Percentiles rank a stretch among this genome's conserved stretches.
phyloP scores from a whole-genome alignment of 2,888 invertebrate genomes.

The Ischnus inquisitorius region DNA sequence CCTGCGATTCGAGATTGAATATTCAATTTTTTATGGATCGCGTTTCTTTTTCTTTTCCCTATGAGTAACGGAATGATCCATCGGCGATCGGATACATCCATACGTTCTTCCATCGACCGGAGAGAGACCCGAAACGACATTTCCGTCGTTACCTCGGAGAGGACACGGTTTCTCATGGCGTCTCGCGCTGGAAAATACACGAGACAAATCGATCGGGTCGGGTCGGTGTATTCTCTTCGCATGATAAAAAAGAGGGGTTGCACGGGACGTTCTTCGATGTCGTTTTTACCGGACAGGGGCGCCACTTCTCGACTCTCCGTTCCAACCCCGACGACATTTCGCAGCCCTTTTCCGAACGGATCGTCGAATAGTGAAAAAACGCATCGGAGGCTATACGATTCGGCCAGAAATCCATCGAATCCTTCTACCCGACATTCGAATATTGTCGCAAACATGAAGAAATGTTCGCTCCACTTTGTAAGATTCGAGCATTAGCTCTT shows the following conservation, averaged over 20 bases:
- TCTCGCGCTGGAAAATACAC: neutral
- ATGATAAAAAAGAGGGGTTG: conserved; percentile 56
- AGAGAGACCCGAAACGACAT: neutral
- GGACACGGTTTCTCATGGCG: neutral
- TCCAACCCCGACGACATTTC: conserved; percentile 6
- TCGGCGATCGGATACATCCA: neutral
- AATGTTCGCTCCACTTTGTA: neutral
- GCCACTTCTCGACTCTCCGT: conserved; percentile 46
- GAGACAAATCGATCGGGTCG: neutral
- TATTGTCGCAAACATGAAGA: too few species aligned
- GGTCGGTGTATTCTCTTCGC: conserved; percentile 53
- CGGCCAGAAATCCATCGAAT: too few species aligned
- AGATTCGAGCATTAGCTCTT: neutral
- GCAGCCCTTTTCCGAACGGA: neutral
- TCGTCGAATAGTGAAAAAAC: neutral
- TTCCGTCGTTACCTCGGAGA: conserved; percentile 13
- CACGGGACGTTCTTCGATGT: neutral
- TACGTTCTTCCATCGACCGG: neutral
- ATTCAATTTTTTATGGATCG: neutral
- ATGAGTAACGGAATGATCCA: too few species aligned
- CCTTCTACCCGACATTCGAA: too few species aligned
- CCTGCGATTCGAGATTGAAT: neutral
- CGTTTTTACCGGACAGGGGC: conserved; percentile 44
- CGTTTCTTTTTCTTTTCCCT: neutral
- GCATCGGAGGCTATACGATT: too few species aligned